These are phyloP conservation scores for Linnaemya vulpina DNA, from an alignment of 2,888 invertebrate species.

Conservation along the genomic window DNA sequence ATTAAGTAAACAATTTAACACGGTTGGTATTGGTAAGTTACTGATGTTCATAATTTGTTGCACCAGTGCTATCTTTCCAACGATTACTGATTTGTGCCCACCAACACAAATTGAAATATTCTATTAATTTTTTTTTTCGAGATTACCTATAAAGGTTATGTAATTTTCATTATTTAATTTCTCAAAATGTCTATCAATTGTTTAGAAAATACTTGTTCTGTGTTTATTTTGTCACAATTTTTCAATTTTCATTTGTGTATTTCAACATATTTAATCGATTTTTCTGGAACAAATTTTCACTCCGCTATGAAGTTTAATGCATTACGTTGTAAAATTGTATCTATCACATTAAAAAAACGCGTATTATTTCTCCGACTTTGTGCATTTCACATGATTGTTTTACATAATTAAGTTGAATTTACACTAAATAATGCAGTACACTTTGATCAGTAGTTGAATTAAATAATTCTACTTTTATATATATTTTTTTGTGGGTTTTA, in stretches of 20 bases:
- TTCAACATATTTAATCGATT: constrained; percentile 52
- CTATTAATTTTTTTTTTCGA: constrained; percentile 42
- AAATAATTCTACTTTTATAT: constrained; percentile 9
- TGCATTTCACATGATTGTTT: constrained; percentile 31
- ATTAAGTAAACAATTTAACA: not conserved
- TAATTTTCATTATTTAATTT: constrained; percentile 58
- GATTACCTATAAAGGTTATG: constrained; percentile 56
- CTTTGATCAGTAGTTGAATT: not conserved
- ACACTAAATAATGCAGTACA: constrained; percentile 37
- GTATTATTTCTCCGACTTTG: not conserved
- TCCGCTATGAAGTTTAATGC: constrained; percentile 2
- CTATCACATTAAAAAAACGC: constrained; percentile 11
- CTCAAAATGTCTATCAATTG: constrained; percentile 1
- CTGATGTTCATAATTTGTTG: constrained; percentile 7
- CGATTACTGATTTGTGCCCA: constrained; percentile 8
- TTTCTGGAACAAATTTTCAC: constrained; percentile 45
- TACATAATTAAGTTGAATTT: constrained; percentile 36
- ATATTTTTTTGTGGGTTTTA: constrained; percentile 17
- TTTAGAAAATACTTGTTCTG: not conserved
- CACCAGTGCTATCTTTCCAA: constrained; percentile 35
- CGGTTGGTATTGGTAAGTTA: no score
- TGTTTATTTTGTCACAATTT: not conserved
- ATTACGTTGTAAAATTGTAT: constrained; percentile 16
- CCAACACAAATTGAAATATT: constrained; percentile 33
- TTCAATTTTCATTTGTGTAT: constrained; percentile 9